Conservation (phyloP, 2,113 vertebrate genomes). For the Zapornia atra region DNA sequence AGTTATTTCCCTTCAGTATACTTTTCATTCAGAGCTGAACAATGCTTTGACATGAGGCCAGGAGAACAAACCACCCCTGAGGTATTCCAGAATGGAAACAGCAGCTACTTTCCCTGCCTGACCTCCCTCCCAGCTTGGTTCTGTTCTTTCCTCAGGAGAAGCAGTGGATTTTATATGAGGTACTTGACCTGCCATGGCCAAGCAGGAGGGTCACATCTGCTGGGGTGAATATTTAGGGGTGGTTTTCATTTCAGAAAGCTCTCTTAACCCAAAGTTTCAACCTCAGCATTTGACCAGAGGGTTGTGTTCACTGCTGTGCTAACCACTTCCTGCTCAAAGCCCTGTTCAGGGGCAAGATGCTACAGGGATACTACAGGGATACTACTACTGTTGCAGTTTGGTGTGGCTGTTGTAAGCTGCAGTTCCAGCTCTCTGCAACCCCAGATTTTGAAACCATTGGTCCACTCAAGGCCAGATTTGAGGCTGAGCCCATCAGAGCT, state of each 20-base stretch:
- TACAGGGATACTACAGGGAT: too few relatives aligned
- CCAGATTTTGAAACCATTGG: too few relatives aligned
- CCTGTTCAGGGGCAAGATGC: too few relatives aligned
- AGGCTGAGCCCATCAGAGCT: too few relatives aligned
- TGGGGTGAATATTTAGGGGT: neutral
- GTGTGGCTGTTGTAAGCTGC: too few relatives aligned
- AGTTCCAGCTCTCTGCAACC: too few relatives aligned
- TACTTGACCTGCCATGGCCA: neutral
- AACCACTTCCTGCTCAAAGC: too few relatives aligned
- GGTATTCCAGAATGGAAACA: neutral
- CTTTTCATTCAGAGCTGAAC: neutral
- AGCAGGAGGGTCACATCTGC: neutral
- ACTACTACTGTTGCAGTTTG: too few relatives aligned
- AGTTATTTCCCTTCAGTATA: neutral
- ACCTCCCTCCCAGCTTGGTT: neutral
- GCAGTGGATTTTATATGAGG: neutral
- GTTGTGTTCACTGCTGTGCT: neutral
- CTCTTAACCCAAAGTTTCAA: neutral
- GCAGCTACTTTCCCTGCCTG: too few relatives aligned
- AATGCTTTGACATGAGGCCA: neutral
- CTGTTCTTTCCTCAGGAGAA: neutral
- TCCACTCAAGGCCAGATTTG: too few relatives aligned
- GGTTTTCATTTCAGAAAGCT: neutral
- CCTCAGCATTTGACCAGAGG: neutral
- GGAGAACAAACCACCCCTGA: neutral